Base-by-base conservation (phyloP, 2,888 invertebrate genomes). In the Eulithis testata region DNA sequence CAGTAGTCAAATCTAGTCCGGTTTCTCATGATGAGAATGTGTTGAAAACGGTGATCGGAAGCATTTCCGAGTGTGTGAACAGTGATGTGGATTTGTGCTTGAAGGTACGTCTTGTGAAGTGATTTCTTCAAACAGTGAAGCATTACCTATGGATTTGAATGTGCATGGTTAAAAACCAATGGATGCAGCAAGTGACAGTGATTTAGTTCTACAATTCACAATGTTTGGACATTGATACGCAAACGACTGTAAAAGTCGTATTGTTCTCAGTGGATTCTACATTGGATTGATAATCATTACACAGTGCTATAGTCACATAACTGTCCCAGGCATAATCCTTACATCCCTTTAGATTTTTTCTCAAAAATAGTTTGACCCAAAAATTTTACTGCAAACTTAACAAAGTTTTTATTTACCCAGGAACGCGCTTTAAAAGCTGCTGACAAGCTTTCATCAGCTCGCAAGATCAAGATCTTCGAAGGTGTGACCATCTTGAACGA, bases 31-130 rank as follows among this genome's bases (percentile, higher is more conserved):
- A 90, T 52, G 88, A 90, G 49, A 84, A 88, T 73, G 87, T 89
- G 81, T 64, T 86, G 0, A 82, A 81, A 68, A 75, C 84, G 14
- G 83, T 90, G 70, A 71, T 86, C 27, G 84, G 83, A 55, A 90
- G 85, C 71, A 81, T 92, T 60, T 85, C 89, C 76, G 86, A 89
- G 79, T 92, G 91, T 79, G 82, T 86, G 73, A 89, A 90, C 71
- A 89, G 89, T 88, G 91, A 93, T 81, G 79, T 89, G 63, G 82
- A 82, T 73, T 78, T 90, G 81, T 93, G 92, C 63, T 75, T 90
- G 65, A 92, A 93, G 93, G 93, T 93, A 89, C 74, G 83, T 65
- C 43, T 43, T 37, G 57, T 54, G 58, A 50, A 63, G 66, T 66
- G 66, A 51, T 31, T 52, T 49, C 55, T 14, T 11, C 11, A 49